A percentile compares a stretch with the other conserved stretches of the same genome.
phyloP scores from a whole-genome alignment of 2,888 invertebrate genomes.

The Gerris lacustris region DNA sequence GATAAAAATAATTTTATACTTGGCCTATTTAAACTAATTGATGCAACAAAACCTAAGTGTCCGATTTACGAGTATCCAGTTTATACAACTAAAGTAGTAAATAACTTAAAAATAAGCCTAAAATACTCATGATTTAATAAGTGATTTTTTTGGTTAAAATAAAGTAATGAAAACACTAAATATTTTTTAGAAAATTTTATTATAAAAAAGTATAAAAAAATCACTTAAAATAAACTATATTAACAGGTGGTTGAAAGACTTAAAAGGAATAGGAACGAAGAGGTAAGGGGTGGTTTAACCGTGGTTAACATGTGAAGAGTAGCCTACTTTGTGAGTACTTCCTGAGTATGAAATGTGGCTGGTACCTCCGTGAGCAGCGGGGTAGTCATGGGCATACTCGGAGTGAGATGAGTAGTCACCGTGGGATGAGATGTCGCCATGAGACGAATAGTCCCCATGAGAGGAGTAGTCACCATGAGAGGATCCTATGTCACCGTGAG shows the following conservation, averaged over 20 bases:
- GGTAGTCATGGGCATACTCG: background rate
- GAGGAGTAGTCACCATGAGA: background rate
- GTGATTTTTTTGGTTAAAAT: too few relatives aligned
- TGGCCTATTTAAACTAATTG: too few relatives aligned
- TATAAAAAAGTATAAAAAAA: background rate
- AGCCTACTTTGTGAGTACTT: constrained; percentile 20
- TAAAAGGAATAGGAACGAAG: background rate
- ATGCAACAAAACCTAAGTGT: too few relatives aligned
- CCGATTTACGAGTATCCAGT: too few relatives aligned
- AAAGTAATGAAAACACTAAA: background rate
- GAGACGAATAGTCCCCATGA: background rate
- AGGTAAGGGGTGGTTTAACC: constrained; percentile 15
- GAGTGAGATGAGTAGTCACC: background rate
- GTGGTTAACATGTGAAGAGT: constrained; percentile 24
- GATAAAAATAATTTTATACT: too few relatives aligned
- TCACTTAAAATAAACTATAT: background rate
- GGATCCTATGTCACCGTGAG: background rate
- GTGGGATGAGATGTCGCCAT: background rate
- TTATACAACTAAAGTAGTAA: too few relatives aligned
- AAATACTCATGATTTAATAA: too few relatives aligned
- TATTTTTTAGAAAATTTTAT: background rate
- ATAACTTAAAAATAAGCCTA: too few relatives aligned
- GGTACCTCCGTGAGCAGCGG: constrained; percentile 19
- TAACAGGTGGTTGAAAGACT: constrained; percentile 3
- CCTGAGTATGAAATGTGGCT: constrained; percentile 23